Evolutionary conservation across 1,140 invertebrate species (phyloP).

Genomic region (Drosophila ohnishii): DNA sequence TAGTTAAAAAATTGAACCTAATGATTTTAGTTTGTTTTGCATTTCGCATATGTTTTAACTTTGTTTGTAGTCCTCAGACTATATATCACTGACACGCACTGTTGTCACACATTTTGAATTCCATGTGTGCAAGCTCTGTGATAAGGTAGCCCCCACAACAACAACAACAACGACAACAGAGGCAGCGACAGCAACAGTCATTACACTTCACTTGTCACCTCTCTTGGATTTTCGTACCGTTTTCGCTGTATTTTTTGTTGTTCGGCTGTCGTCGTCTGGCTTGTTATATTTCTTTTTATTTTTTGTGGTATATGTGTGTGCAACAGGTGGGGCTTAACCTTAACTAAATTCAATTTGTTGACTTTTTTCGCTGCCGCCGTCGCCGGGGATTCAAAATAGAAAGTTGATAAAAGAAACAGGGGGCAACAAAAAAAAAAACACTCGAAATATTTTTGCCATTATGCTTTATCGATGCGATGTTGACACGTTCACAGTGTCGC

Average conservation of each 20-base stretch:
- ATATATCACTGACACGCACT: constrained; percentile 26
- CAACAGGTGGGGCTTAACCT: constrained; percentile 58
- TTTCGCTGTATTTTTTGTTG: not conserved
- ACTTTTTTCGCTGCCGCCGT: constrained; percentile 11
- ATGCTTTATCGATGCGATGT: constrained; percentile 34
- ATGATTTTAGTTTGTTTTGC: not conserved
- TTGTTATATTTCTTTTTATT: constrained; percentile 6
- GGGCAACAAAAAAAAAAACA: not conserved
- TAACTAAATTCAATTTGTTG: constrained; percentile 15
- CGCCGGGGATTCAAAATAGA: constrained; percentile 59
- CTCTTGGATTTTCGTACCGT: constrained; percentile 37
- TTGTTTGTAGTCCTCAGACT: not conserved
- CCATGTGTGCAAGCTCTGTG: constrained; percentile 31
- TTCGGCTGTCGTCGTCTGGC: constrained; percentile 17
- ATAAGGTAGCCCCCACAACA: constrained; percentile 49
- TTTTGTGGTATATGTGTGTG: constrained; percentile 16
- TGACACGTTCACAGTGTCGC: constrained; percentile 36
- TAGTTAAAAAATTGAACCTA: not conserved
- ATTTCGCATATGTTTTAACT: not conserved
- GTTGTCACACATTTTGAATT: constrained; percentile 14
- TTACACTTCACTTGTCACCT: constrained; percentile 49
- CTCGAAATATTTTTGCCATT: constrained; percentile 27
- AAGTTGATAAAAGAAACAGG: constrained; percentile 59
- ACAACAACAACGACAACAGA: not conserved
- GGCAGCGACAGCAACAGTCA: constrained; percentile 33